These are phyloP conservation scores for Baccha elongata DNA, from an alignment of 2,888 invertebrate genomes.

Conservation along the genomic window DNA sequence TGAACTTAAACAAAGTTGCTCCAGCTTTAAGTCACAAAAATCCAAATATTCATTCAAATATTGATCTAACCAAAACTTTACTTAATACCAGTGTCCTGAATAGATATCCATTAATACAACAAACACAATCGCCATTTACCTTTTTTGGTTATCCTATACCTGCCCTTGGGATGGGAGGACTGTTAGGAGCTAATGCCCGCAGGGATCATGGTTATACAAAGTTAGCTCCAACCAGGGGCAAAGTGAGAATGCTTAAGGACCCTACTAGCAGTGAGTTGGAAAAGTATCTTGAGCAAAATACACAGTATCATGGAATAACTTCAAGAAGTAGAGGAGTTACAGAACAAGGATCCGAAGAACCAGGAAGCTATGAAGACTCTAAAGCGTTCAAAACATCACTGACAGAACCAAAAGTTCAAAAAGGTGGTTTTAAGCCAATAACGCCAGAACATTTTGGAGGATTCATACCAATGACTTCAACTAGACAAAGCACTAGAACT, in stretches of 20 bases:
- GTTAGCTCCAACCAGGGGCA: slow-evolving; percentile 77
- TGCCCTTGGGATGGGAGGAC: slow-evolving; percentile 87
- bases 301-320: slow-evolving; percentile 76
- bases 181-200: slow-evolving; percentile 83
- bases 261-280: slow-evolving; percentile 81
- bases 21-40: slow-evolving; percentile 81
- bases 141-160: slow-evolving; percentile 94
- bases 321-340: slow-evolving; percentile 75
- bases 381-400: slow-evolving; percentile 80
- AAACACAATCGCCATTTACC: slow-evolving; percentile 86
- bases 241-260: slow-evolving; percentile 81
- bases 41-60: slow-evolving; percentile 85
- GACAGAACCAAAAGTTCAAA: slow-evolving; percentile 84
- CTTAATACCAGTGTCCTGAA: slow-evolving; percentile 82
- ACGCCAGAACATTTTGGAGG: slow-evolving; percentile 88
- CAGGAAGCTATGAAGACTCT: slow-evolving; percentile 77
- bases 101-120: slow-evolving; percentile 75
- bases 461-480: slow-evolving; percentile 87
- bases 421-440: slow-evolving; percentile 90
- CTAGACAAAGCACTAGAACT: slow-evolving; percentile 29
- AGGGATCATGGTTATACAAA: slow-evolving; percentile 81
- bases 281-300: slow-evolving; percentile 79
- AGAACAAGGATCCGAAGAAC: slow-evolving; percentile 78
- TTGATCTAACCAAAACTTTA: slow-evolving; percentile 82
- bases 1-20: slow-evolving; percentile 82